Evolutionary conservation across 2,888 invertebrate genomes (phyloP), one percentile per base, ranked within the genome.

Genomic region (Hemithea aestivaria): DNA sequence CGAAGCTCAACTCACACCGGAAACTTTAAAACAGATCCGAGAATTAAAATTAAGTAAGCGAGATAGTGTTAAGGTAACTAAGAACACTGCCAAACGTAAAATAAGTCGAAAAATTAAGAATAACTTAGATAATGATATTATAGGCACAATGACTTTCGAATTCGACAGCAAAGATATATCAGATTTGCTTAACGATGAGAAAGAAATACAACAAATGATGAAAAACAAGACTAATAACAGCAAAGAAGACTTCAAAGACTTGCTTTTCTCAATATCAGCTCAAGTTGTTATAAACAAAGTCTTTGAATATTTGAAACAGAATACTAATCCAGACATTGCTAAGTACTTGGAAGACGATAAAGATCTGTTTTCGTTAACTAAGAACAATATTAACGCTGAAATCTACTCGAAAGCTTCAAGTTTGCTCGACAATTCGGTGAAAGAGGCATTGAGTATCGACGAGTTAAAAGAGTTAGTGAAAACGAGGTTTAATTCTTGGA

Each of bases 21-120:
- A 88, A 53, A 87, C 87, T 0, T 41, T 87, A 1, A 85, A 78
- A 64, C 87, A 88, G 35, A 84, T 88, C 4, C 64, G 87, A 1
- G 87, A 88, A 50, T 43, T 87, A 1, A 83, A 85, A 45, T 44
- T 83, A 2, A 80, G 58, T 44, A 87, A 83, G 33, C 77, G 81
- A 20, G 85, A 85, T 54, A 73, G 56, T 28, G 68, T 84, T 7
- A 87, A 85, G 56, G 83, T 87, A 0, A 85, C 84, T 10, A 87
- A 87, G 33, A 81, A 83, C 37, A 84, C 81, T 21, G 68, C 77
- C 12, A 87, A 85, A 44, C 72, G 85, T 36, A 87, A 87, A 64
- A 70, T 69, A 2, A 76, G 64, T 20, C 68, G 76, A 53, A 77
- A 69, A 24, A 37, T 71, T 55, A 83, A 75, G 59, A 76, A 55